phyloP scores from a whole-genome alignment of 1,140 invertebrate species.

The Melipona quadrifasciata region DNA sequence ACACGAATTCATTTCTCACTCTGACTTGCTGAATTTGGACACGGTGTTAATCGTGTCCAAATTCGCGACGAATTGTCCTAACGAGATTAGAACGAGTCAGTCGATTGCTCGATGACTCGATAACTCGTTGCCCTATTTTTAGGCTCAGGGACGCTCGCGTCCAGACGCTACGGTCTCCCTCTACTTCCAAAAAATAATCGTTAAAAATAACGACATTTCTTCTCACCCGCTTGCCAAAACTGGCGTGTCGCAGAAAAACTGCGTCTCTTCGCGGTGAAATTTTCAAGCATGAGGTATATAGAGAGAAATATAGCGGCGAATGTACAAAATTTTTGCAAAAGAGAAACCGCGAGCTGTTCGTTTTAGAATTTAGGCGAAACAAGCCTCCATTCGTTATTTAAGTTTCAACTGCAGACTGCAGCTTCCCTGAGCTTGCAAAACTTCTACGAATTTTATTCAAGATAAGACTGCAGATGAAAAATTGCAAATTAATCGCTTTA shows the following conservation, averaged over 20 bases:
- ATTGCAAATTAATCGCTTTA: background rate
- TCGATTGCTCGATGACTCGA: constrained; percentile 62
- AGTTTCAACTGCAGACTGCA: too few species aligned
- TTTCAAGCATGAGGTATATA: too few species aligned
- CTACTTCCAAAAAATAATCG: constrained; percentile 20
- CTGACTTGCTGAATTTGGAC: background rate
- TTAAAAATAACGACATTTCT: constrained; percentile 53
- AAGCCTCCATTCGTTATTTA: too few species aligned
- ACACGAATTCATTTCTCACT: background rate
- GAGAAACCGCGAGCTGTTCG: too few species aligned
- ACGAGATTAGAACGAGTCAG: constrained; percentile 68
- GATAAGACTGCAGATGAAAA: background rate
- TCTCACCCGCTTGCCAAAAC: background rate
- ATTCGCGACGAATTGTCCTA: constrained; percentile 65
- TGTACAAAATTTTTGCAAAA: background rate
- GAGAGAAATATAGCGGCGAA: too few species aligned
- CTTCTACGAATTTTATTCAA: background rate
- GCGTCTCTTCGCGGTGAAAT: too few species aligned
- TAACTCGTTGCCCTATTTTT: constrained; percentile 67
- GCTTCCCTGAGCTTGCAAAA: background rate
- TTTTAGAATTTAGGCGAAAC: too few species aligned
- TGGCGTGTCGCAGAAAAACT: background rate
- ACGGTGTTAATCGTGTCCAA: constrained; percentile 55
- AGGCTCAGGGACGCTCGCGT: constrained; percentile 11
- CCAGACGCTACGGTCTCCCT: constrained; percentile 14